These are phyloP conservation scores for Sebastes iracundus DNA, from an alignment of 2,797 vertebrate genomes.

Conservation along the genomic window DNA sequence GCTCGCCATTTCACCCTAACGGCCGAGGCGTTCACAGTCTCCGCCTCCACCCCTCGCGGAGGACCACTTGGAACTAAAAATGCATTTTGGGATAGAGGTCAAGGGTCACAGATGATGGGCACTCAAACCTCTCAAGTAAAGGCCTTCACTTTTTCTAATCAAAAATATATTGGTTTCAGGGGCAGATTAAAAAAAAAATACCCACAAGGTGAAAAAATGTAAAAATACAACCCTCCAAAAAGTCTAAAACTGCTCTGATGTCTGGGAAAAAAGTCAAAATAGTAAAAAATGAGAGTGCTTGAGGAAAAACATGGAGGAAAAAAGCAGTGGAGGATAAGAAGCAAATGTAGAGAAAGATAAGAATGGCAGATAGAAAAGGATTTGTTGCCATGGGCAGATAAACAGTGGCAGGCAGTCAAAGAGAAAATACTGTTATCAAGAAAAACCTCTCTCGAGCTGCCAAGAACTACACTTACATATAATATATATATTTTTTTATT, in stretches of 20 bases:
- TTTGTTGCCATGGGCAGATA: constrained; percentile 72
- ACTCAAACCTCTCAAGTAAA: constrained; percentile 77
- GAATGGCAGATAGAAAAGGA: constrained; percentile 74
- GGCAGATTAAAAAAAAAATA: constrained; percentile 40
- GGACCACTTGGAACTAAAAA: constrained; percentile 98
- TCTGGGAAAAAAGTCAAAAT: constrained; percentile 71
- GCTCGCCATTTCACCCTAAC: constrained; percentile 95
- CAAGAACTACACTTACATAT: constrained; percentile 60
- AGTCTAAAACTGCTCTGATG: constrained; percentile 63
- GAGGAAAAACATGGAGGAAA: constrained; percentile 71
- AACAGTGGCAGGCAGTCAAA: constrained; percentile 77
- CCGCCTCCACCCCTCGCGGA: constrained; percentile 93
- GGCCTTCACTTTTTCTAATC: constrained; percentile 59
- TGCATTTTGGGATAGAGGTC: constrained; percentile 94
- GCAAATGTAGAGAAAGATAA: constrained; percentile 77
- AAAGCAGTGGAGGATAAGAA: constrained; percentile 75
- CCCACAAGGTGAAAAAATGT: constrained; percentile 29
- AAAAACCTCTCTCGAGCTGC: constrained; percentile 63
- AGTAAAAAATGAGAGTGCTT: constrained; percentile 74
- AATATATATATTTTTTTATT: neutral
- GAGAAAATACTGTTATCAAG: constrained; percentile 73
- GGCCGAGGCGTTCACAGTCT: constrained; percentile 95
- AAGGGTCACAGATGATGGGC: constrained; percentile 82
- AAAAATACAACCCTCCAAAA: constrained; percentile 65
- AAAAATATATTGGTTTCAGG: constrained; percentile 43